These are phyloP conservation scores for Notolabrus celidotus DNA, from an alignment of 2,797 vertebrate genomes.

Conservation along the genomic window DNA sequence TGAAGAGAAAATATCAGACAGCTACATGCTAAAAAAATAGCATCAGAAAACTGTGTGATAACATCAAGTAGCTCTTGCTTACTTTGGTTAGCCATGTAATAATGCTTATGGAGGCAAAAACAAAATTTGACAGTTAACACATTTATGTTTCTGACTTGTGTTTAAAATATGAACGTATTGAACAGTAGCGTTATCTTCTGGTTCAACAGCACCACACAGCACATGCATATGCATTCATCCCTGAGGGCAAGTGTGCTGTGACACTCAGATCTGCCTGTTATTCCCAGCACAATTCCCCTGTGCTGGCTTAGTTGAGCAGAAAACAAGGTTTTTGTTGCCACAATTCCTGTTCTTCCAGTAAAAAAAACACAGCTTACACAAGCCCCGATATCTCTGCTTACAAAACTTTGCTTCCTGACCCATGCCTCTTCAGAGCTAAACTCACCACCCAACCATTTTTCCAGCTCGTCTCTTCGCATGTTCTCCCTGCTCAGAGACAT, in stretches of 20 bases:
- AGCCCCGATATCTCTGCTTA: constrained; percentile 37
- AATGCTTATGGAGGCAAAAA: no score
- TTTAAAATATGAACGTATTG: neutral
- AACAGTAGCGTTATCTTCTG: neutral
- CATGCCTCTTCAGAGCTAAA: constrained; percentile 38
- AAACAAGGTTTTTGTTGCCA: constrained; percentile 34
- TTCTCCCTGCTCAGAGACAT: constrained; percentile 24
- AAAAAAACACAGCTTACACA: constrained; percentile 7
- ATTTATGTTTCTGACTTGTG: neutral
- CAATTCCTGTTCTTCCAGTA: constrained; percentile 9
- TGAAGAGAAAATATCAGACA: no score
- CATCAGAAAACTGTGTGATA: neutral
- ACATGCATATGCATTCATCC: constrained; percentile 15
- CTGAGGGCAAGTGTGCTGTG: constrained; percentile 21
- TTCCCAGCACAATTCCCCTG: constrained; percentile 4
- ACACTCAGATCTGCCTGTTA: constrained; percentile 20
- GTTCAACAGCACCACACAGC: constrained; percentile 2
- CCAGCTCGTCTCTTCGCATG: constrained; percentile 51
- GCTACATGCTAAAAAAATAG: neutral
- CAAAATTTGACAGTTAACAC: neutral
- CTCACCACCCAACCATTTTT: constrained; percentile 39
- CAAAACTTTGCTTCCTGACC: constrained; percentile 31
- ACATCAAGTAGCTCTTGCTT: no score
- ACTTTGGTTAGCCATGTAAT: no score
- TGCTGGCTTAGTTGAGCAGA: constrained; percentile 33